phyloP scores from a whole-genome alignment of 2,888 invertebrate genomes.

The Epirrhoe alternata region DNA sequence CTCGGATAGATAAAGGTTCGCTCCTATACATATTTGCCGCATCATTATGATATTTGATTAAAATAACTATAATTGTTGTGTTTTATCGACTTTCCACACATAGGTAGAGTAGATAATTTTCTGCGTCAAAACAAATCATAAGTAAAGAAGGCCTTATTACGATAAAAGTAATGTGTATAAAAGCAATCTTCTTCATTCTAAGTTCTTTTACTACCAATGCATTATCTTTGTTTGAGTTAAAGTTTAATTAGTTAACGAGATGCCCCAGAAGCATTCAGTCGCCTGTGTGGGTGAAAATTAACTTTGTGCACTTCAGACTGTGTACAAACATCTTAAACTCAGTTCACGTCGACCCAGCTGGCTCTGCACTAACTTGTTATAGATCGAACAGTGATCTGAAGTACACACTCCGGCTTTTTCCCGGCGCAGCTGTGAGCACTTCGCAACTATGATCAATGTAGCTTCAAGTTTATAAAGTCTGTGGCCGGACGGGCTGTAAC shows the following conservation, averaged over 20 bases:
- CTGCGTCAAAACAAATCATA: neutral
- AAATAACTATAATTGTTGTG: too few species aligned
- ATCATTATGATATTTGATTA: too few species aligned
- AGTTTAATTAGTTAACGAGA: too few species aligned
- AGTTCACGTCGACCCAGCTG: constrained; percentile 24
- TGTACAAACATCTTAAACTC: constrained; percentile 28
- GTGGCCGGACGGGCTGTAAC: constrained; percentile 16
- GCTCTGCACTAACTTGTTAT: constrained; percentile 28
- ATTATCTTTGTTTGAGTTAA: too few species aligned
- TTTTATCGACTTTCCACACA: neutral
- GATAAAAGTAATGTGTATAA: too few species aligned
- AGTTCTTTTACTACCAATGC: too few species aligned
- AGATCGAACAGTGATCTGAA: constrained; percentile 40
- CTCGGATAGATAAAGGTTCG: too few species aligned
- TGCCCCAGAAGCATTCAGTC: neutral
- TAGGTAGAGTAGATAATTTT: neutral
- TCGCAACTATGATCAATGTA: constrained; percentile 34
- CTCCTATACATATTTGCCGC: too few species aligned
- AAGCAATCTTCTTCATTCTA: too few species aligned
- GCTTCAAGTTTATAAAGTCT: constrained; percentile 30
- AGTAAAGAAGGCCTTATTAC: too few species aligned
- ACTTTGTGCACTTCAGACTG: constrained; percentile 2
- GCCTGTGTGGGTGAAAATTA: constrained; percentile 13
- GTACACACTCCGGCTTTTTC: constrained; percentile 28
- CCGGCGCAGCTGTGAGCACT: constrained; percentile 35